Evolutionary conservation across 2,113 vertebrate genomes (phyloP).

Genomic region (Chionis minor): DNA sequence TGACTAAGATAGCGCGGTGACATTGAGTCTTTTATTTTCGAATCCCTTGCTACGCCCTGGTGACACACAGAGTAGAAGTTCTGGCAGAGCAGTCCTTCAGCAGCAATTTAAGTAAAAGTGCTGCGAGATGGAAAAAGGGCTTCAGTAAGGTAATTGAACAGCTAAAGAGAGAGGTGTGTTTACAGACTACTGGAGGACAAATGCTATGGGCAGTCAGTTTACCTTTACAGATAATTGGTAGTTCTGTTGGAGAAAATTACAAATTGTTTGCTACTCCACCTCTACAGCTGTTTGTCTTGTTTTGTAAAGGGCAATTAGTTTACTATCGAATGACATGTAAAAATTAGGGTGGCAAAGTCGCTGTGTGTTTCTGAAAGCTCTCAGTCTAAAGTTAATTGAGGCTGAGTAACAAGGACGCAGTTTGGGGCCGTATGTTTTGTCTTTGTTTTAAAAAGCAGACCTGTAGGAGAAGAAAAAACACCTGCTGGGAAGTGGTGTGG

Average conservation of each 20-base stretch:
- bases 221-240: background rate
- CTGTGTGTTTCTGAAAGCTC: background rate
- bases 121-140: slow-evolving; percentile 33
- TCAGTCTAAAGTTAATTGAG: background rate
- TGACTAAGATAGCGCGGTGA: background rate
- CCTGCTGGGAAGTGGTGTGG: background rate
- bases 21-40: background rate
- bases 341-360: background rate
- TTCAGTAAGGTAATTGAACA: background rate
- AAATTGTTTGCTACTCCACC: background rate
- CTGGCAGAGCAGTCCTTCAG: background rate
- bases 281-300: background rate
- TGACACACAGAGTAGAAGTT: background rate
- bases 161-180: background rate
- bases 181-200: background rate
- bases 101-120: slow-evolving; percentile 27
- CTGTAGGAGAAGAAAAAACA: background rate
- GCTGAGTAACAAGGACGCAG: background rate
- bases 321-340: background rate
- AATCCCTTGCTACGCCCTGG: background rate
- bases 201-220: background rate
- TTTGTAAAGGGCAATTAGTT: background rate
- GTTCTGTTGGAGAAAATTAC: background rate
- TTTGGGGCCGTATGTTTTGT: background rate
- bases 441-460: background rate